Evolutionary conservation across 2,113 vertebrate species (phyloP).

Genomic region (Melierax canorus): DNA sequence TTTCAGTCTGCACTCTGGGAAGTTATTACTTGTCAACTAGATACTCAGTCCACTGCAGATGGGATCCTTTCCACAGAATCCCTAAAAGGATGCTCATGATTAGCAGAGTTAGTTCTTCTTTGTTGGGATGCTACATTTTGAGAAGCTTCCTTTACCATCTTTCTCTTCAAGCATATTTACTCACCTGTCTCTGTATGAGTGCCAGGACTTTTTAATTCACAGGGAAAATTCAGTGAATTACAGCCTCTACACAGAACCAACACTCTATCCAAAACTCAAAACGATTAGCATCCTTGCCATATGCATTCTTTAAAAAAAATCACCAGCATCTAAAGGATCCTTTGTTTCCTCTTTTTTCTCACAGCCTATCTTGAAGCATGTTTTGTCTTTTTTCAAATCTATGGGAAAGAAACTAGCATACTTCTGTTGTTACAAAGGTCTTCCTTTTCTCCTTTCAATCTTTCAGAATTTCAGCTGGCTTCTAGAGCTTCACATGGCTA

Average conservation of each 20-base stretch:
- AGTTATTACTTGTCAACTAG: neutral
- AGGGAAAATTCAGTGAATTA: rapidly evolving
- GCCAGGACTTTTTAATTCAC: neutral
- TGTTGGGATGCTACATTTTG: neutral
- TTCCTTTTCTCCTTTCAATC: neutral
- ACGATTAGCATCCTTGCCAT: neutral
- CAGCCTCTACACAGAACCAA: neutral
- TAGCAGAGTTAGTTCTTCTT: neutral
- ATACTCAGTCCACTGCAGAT: neutral
- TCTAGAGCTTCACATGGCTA: neutral
- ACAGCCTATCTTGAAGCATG: neutral
- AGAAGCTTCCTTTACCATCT: neutral
- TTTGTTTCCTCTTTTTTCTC: neutral
- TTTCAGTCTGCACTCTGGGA: neutral
- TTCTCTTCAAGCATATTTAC: neutral
- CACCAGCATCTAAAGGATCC: neutral
- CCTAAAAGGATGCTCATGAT: neutral
- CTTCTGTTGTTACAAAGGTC: neutral
- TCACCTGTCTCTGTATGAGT: neutral
- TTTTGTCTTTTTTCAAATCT: neutral
- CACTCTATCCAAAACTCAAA: neutral
- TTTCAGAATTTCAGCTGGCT: neutral
- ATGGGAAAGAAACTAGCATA: neutral
- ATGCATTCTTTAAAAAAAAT: neutral
- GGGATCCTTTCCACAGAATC: neutral